phyloP scores from a whole-genome alignment of 2,888 invertebrate species.

The Diachrysia chrysitis region DNA sequence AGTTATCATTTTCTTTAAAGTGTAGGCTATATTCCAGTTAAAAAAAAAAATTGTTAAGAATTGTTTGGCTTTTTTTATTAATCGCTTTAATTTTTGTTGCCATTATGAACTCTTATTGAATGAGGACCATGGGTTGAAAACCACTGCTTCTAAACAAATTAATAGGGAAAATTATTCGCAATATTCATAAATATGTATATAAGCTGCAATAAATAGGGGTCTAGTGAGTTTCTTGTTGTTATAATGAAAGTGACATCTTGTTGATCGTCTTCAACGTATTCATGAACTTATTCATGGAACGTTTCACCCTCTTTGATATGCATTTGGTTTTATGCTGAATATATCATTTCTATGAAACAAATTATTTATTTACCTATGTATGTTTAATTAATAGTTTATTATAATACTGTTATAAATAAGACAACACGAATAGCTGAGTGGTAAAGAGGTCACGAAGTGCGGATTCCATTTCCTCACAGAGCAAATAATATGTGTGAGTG shows the following conservation, averaged over 20 bases:
- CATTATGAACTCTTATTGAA: background rate
- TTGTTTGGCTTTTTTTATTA: too few species aligned
- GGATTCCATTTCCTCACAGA: too few species aligned
- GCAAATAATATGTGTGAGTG: too few species aligned
- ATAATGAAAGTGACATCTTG: background rate
- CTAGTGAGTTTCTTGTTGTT: background rate
- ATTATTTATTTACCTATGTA: background rate
- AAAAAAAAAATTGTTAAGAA: too few species aligned
- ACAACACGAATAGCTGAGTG: too few species aligned
- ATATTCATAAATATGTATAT: slow-evolving; percentile 11
- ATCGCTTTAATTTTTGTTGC: too few species aligned
- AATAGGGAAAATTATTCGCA: slow-evolving; percentile 11
- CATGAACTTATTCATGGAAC: background rate
- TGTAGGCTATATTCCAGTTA: too few species aligned
- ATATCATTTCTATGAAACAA: background rate
- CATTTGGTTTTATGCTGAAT: background rate
- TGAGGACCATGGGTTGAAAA: background rate
- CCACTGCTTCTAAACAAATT: background rate
- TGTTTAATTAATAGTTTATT: background rate
- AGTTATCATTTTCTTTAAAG: too few species aligned
- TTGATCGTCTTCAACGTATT: background rate
- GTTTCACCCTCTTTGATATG: background rate
- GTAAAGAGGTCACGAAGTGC: too few species aligned
- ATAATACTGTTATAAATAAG: too few species aligned
- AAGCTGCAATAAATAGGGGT: slow-evolving; percentile 8